Evolutionary conservation across 2,113 vertebrate species (phyloP).

Genomic region (Platycercus adscitus): DNA sequence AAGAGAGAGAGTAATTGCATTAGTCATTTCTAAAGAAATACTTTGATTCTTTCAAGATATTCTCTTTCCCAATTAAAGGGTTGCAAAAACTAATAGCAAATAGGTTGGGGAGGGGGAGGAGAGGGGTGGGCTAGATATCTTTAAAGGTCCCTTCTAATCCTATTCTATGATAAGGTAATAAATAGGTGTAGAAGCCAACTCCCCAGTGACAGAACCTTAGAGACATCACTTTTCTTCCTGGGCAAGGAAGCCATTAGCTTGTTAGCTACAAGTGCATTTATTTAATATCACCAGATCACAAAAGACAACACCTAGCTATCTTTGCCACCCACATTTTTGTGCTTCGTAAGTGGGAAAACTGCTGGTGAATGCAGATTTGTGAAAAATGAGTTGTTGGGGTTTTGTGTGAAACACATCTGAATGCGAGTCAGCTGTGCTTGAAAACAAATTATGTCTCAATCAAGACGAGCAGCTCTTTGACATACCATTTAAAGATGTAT

Average conservation of each 20-base stretch:
- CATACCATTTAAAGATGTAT: slow-evolving; percentile 52
- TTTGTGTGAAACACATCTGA: slow-evolving; percentile 6
- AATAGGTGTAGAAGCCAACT: background rate
- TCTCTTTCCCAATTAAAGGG: background rate
- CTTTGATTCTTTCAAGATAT: background rate
- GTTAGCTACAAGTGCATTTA: background rate
- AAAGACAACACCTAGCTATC: slow-evolving; percentile 29
- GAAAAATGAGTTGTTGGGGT: background rate
- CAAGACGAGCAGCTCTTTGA: slow-evolving; percentile 42
- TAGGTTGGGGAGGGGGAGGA: background rate
- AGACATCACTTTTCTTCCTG: background rate
- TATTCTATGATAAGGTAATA: background rate
- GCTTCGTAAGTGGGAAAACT: slow-evolving; percentile 17
- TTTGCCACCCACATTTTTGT: slow-evolving; percentile 12
- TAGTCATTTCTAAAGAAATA: slow-evolving; percentile 42
- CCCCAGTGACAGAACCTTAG: background rate
- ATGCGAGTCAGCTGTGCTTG: slow-evolving; percentile 14
- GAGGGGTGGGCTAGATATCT: background rate
- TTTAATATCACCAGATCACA: background rate
- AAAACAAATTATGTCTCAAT: slow-evolving; percentile 59
- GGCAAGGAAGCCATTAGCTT: background rate
- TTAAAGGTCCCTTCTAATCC: background rate
- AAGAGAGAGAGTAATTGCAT: slow-evolving; percentile 54
- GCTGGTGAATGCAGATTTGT: slow-evolving; percentile 31
- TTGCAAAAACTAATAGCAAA: background rate